Conservation (phyloP, 2,797 vertebrate genomes). For the Poecilia wingei region DNA sequence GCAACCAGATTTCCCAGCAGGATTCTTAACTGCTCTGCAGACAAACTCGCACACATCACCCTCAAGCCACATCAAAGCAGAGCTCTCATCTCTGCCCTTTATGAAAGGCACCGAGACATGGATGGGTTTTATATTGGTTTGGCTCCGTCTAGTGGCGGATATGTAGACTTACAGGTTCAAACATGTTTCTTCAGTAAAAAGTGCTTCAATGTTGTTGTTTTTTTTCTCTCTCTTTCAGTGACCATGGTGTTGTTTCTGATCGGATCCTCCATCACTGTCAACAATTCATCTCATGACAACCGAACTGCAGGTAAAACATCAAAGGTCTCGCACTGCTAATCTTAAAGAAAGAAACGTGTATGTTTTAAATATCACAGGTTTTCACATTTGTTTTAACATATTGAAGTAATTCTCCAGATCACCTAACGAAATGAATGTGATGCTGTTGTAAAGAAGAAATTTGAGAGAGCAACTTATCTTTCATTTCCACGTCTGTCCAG, state of each 20-base stretch:
- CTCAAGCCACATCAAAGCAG: slow-evolving; percentile 57
- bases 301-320: slow-evolving; percentile 76
- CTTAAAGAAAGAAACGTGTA: neutral
- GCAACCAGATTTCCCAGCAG: slow-evolving; percentile 64
- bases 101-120: neutral
- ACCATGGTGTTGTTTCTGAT: slow-evolving; percentile 85
- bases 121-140: slow-evolving; percentile 38
- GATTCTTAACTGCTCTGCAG: slow-evolving; percentile 53
- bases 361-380: neutral
- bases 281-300: slow-evolving; percentile 78
- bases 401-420: neutral
- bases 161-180: slow-evolving; percentile 21
- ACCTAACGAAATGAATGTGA: neutral
- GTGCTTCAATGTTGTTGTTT: neutral
- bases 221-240: slow-evolving; percentile 56
- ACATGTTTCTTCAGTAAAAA: neutral
- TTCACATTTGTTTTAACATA: neutral
- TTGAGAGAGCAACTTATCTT: neutral
- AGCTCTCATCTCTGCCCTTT: slow-evolving; percentile 25
- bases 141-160: slow-evolving; percentile 60
- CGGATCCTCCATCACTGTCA: slow-evolving; percentile 73
- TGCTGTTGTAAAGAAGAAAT: neutral
- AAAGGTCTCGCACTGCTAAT: neutral
- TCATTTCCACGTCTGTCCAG: neutral
- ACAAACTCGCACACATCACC: slow-evolving; percentile 51